Conservation (phyloP, 2,888 invertebrate species). For the Spicauda simplicius region DNA sequence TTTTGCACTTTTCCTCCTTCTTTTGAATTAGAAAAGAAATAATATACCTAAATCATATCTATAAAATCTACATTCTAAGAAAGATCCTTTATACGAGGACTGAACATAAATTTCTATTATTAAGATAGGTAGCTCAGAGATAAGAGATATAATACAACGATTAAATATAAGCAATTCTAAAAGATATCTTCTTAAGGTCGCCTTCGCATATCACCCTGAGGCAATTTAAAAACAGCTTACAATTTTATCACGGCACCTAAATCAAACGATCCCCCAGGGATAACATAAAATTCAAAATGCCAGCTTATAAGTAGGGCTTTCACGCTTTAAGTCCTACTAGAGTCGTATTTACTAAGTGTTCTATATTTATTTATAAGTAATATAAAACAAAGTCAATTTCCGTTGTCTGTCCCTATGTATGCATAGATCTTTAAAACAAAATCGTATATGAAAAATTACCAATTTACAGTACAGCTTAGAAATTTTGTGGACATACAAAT, state of each 20-base stretch:
- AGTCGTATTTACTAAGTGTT: background rate
- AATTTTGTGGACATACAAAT: no score
- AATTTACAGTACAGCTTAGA: no score
- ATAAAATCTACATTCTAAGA: background rate
- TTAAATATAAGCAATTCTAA: slow-evolving; percentile 6
- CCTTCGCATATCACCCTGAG: slow-evolving; percentile 32
- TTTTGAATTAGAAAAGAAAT: no score
- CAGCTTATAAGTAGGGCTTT: slow-evolving; percentile 30
- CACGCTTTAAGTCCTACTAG: slow-evolving; percentile 16
- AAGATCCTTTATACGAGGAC: no score
- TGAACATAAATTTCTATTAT: background rate
- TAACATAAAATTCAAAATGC: slow-evolving; percentile 36
- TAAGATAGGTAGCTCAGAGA: background rate
- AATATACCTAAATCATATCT: background rate
- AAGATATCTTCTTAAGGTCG: slow-evolving; percentile 16
- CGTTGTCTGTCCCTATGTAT: no score
- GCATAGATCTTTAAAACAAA: no score
- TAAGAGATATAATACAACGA: background rate
- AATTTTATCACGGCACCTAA: slow-evolving; percentile 38
- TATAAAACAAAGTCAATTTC: no score
- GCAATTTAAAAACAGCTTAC: slow-evolving; percentile 38
- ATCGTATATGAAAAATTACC: no score
- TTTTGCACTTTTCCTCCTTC: no score
- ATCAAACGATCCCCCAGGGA: slow-evolving; percentile 37
- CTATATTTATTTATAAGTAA: no score